These are phyloP conservation scores for Macrostomum cliftonense DNA, from an alignment of 2,888 invertebrate species.

Conservation along the genomic window DNA sequence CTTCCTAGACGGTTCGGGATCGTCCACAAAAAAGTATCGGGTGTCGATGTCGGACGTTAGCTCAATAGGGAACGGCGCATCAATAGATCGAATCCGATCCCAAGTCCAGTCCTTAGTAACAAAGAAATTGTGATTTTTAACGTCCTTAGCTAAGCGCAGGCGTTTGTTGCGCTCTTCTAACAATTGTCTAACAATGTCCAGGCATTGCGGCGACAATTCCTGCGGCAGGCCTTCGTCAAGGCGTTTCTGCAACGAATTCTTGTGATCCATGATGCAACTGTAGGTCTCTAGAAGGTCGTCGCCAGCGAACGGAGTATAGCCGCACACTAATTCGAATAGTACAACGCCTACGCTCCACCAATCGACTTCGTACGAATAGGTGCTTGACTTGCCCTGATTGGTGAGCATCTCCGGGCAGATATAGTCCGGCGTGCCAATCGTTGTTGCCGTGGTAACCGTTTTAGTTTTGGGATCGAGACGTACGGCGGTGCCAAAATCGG, in stretches of 20 bases:
- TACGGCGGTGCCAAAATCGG: slow-evolving; percentile 91
- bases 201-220: slow-evolving; percentile 58
- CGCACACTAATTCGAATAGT: slow-evolving; percentile 78
- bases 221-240: slow-evolving; percentile 53
- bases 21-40: slow-evolving; percentile 72
- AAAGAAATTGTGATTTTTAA: slow-evolving; percentile 82
- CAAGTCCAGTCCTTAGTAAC: slow-evolving; percentile 92
- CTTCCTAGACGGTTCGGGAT: slow-evolving; percentile 62
- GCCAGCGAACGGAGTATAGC: slow-evolving; percentile 92
- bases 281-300: slow-evolving; percentile 94
- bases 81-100: slow-evolving; percentile 72
- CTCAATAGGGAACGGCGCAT: slow-evolving; percentile 86
- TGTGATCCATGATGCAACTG: slow-evolving; percentile 96
- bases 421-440: slow-evolving; percentile 97
- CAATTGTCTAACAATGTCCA: slow-evolving; percentile 68
- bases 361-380: slow-evolving; percentile 90
- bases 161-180: slow-evolving; percentile 65
- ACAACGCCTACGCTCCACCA: slow-evolving; percentile 99
- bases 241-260: slow-evolving; percentile 68
- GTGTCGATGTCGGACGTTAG: slow-evolving; percentile 88
- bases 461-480: slow-evolving; percentile 5
- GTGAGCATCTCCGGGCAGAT: slow-evolving; percentile 94
- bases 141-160: slow-evolving; percentile 76
- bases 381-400: slow-evolving; percentile 80
- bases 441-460: slow-evolving; percentile 72